These are phyloP conservation scores for Pseudococcus longispinus DNA, from an alignment of 2,888 invertebrate species.

Conservation along the genomic window DNA sequence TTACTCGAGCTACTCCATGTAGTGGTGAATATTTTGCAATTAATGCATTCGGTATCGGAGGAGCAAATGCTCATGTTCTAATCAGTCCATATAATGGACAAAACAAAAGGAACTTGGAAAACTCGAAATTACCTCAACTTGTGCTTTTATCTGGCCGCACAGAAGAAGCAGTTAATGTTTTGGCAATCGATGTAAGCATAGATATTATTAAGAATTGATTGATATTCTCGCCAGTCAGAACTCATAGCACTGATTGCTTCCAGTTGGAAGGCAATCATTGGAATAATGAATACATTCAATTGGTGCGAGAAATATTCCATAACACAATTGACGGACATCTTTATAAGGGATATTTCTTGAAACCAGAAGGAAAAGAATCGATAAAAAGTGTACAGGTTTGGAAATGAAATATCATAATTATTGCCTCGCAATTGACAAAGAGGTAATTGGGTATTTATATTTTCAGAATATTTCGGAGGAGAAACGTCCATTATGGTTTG, in stretches of 20 bases:
- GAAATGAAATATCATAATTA: background rate
- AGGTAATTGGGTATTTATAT: background rate
- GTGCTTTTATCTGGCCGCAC: no score
- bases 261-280: background rate
- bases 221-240: no score
- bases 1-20: conserved; percentile 73
- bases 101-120: no score
- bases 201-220: no score
- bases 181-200: no score
- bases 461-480: conserved; percentile 69
- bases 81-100: conserved; percentile 66
- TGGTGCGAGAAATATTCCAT: background rate
- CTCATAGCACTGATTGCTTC: background rate
- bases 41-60: conserved; percentile 94
- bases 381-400: background rate
- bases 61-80: conserved; percentile 79
- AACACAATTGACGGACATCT: background rate
- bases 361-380: background rate
- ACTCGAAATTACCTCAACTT: no score
- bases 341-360: background rate
- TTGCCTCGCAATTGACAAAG: background rate
- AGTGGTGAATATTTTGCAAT: conserved; percentile 78
- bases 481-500: conserved; percentile 80
- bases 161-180: no score
- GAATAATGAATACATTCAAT: background rate